phyloP scores from a whole-genome alignment of 2,113 vertebrate genomes.

The Calonectris borealis region DNA sequence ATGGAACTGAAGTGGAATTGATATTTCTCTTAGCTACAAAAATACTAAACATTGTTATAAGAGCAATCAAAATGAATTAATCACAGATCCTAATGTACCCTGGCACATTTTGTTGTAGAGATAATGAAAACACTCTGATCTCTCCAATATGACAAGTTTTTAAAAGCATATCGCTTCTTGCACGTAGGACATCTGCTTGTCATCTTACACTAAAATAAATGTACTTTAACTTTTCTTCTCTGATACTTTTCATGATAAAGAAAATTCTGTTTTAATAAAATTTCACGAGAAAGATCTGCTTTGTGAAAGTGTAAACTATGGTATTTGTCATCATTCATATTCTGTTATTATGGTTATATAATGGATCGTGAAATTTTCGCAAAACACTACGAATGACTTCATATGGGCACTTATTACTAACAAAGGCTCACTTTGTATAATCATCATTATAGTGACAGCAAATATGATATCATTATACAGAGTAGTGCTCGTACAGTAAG shows the following conservation, averaged over 20 bases:
- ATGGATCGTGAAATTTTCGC: not conserved
- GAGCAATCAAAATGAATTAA: conserved; percentile 20
- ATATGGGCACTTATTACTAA: not conserved
- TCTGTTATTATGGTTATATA: not conserved
- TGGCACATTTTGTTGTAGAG: not conserved
- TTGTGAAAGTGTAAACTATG: not conserved
- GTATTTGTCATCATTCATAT: not conserved
- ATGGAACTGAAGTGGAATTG: not conserved
- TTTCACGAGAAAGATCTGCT: not conserved
- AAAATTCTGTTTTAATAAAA: not conserved
- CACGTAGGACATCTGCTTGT: not conserved
- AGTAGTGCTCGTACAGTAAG: not conserved
- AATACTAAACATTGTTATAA: not conserved
- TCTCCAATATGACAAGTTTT: not conserved
- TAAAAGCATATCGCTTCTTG: not conserved
- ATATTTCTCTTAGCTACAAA: conserved; percentile 2
- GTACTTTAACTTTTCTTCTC: not conserved
- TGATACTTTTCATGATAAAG: not conserved
- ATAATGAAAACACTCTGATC: conserved; percentile 21
- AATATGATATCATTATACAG: not conserved
- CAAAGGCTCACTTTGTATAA: not conserved
- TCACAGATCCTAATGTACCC: not conserved
- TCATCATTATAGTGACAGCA: not conserved
- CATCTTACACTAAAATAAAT: conserved; percentile 1
- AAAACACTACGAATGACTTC: not conserved